These are phyloP conservation scores for western clawed frog (Xenopus tropicalis) DNA, from an alignment of 2,113 vertebrate genomes.

Conservation along the genomic window DNA sequence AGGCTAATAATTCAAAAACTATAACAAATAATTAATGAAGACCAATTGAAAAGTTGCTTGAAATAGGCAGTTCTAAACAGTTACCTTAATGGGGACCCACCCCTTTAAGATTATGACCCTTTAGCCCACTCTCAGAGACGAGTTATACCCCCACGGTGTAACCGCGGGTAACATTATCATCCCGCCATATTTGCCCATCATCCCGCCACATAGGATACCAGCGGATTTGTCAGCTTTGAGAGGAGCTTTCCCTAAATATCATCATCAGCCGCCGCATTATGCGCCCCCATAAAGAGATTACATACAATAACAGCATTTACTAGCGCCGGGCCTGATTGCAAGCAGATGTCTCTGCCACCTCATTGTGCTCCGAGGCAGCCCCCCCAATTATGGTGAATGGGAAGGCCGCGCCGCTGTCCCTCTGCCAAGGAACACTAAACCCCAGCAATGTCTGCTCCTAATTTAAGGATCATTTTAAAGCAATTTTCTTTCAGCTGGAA, in stretches of 20 bases:
- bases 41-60: no score
- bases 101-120: no score
- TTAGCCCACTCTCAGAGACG: no score
- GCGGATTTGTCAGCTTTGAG: not conserved
- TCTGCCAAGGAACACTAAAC: conserved; percentile 2
- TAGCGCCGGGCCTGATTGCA: conserved; percentile 50
- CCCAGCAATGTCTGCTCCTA: conserved; percentile 1
- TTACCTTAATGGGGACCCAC: no score
- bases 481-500: not conserved
- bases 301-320: conserved; percentile 55
- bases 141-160: no score
- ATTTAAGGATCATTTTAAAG: conserved; percentile 4
- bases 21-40: no score
- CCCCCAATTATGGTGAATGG: not conserved
- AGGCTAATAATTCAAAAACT: no score
- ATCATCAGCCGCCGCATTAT: conserved; percentile 56
- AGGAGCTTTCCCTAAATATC: conserved; percentile 43
- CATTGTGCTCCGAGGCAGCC: not conserved
- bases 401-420: not conserved
- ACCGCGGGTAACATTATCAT: no score
- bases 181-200: not conserved
- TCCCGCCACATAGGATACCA: not conserved
- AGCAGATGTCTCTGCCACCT: conserved; percentile 49
- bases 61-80: no score
- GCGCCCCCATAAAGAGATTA: conserved; percentile 48